Conservation (phyloP, 2,888 invertebrate species). For the Ochropleura plecta region DNA sequence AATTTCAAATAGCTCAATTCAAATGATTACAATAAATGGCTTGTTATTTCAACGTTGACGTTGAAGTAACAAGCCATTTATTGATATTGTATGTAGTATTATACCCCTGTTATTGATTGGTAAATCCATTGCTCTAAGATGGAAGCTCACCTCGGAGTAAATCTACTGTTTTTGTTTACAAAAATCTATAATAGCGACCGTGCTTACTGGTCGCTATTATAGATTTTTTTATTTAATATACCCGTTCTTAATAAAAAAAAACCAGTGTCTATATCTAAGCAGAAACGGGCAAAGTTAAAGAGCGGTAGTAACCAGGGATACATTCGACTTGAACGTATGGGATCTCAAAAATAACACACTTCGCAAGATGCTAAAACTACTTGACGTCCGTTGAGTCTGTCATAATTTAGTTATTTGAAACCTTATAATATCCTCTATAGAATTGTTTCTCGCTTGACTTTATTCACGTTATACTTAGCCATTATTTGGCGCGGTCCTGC, state of each 20-base stretch:
- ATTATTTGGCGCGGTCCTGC: slow-evolving; percentile 83
- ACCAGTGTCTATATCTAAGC: neutral
- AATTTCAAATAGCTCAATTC: slow-evolving; percentile 16
- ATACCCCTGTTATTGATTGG: neutral
- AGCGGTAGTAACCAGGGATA: slow-evolving; percentile 24
- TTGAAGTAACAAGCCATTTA: neutral
- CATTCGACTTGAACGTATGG: slow-evolving; percentile 49
- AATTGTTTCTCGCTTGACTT: slow-evolving; percentile 73
- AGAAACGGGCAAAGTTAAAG: neutral
- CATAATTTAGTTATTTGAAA: slow-evolving; percentile 65
- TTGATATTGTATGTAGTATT: neutral
- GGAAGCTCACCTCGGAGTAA: too few species aligned
- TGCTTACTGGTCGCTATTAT: too few species aligned
- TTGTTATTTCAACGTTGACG: too few species aligned
- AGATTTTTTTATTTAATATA: too few species aligned
- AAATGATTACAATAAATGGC: slow-evolving; percentile 10
- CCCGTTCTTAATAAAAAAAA: too few species aligned
- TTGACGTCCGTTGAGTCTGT: slow-evolving; percentile 65
- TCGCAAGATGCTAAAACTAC: slow-evolving; percentile 72
- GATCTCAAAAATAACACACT: slow-evolving; percentile 80
- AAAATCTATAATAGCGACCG: too few species aligned
- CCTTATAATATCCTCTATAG: slow-evolving; percentile 71
- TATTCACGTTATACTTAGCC: slow-evolving; percentile 71
- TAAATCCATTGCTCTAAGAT: too few species aligned
- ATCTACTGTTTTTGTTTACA: too few species aligned